phyloP scores from a whole-genome alignment of 1,140 invertebrate genomes.

The Pachyrhynchus sulphureomaculatus region DNA sequence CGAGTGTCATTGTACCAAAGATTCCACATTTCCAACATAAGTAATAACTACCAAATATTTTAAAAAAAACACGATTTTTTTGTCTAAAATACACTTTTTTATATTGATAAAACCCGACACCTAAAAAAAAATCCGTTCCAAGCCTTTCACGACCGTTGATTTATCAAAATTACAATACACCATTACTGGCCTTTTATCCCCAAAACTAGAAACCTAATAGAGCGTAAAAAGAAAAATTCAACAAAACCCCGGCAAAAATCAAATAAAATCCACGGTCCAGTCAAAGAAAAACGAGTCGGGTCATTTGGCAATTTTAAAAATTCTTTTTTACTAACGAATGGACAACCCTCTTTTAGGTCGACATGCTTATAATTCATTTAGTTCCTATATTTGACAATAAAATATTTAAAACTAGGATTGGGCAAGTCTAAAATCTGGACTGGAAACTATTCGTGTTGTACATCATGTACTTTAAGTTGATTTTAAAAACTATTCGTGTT shows the following conservation, averaged over 20 bases:
- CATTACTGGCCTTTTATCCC: not conserved
- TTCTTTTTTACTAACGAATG: not conserved
- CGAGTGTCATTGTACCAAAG: too few relatives aligned
- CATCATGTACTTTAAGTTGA: too few relatives aligned
- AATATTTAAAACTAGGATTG: not conserved
- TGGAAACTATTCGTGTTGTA: too few relatives aligned
- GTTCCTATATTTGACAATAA: not conserved
- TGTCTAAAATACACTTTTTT: not conserved
- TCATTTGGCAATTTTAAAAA: constrained; percentile 13
- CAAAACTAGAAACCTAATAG: not conserved
- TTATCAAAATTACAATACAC: too few relatives aligned
- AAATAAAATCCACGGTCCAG: not conserved
- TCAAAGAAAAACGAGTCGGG: not conserved
- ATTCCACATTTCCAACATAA: too few relatives aligned
- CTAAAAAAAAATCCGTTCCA: too few relatives aligned
- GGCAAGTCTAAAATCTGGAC: not conserved
- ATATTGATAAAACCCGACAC: not conserved
- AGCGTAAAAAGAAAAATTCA: not conserved
- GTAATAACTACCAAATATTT: too few relatives aligned
- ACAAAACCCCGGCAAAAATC: not conserved
- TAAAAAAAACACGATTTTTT: too few relatives aligned
- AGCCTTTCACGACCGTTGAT: too few relatives aligned
- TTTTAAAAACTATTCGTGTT: too few relatives aligned
- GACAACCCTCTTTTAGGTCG: not conserved
- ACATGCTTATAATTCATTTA: not conserved